Evolutionary conservation across 2,888 invertebrate species (phyloP), one percentile per base, ranked within the genome.

Genomic region (Rhaphigaster nebulosa): DNA sequence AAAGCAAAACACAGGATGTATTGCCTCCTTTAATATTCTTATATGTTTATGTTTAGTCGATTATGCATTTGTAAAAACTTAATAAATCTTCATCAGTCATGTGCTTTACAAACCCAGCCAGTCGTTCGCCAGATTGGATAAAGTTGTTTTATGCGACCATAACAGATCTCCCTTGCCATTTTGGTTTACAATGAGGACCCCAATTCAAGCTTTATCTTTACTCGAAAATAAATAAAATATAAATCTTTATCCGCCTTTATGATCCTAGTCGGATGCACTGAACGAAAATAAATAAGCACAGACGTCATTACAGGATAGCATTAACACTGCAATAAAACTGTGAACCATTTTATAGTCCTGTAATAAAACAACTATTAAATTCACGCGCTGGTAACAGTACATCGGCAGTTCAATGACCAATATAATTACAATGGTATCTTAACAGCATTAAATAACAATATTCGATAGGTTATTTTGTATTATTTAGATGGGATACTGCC

Each of bases 271-370:
- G 70, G 70, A 70, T 70, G 70, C 34, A 34, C 70, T 70, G 34
- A 34, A 34, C 34, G 70, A 70, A 70, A 70, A 70, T 70, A 70
- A 70, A 70, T 70, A 70, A 70, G 70, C 70, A 34, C 34, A 70
- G 70, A 70, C 70, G 70, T 70, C 70, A 70, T 70, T 70, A 70
- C 70, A 70, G 70, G 70, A 70, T 70, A 70, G 34, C 70, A 70
- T 70, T 70, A 70, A 70, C 70, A 70, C 70, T 70, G 70, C 34
- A 70, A 70, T 70, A 70, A 70, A 70, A 70, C 70, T 70, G 70
- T 70, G 70, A 70, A 70, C 70, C 70, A 70, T 34, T 70, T 70
- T 70, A 34, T 70, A 70, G 70, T 70, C 70, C 34, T 34, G 20
- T 70, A 34, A 70, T 70, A 70, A 70, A 70, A 70, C 70, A 70